These are phyloP conservation scores for Pachyrhynchus sulphureomaculatus DNA, from an alignment of 1,140 invertebrate genomes.

Conservation along the genomic window DNA sequence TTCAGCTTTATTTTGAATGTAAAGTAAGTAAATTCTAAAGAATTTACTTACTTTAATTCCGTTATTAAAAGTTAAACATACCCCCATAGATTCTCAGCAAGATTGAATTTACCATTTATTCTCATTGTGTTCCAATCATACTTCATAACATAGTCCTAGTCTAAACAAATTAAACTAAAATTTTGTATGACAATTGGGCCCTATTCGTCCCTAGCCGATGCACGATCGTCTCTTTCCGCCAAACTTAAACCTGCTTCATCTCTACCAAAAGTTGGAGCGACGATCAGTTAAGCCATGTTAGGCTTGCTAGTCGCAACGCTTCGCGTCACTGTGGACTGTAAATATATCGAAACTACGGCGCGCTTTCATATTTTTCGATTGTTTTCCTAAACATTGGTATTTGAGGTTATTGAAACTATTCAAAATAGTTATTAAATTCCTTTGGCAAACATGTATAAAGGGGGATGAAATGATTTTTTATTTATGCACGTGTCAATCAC, in stretches of 20 bases:
- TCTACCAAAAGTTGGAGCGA: slow-evolving; percentile 21
- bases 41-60: no score
- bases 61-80: no score
- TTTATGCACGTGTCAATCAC: neutral
- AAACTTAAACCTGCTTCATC: slow-evolving; percentile 33
- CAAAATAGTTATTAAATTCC: neutral
- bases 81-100: no score
- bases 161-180: no score
- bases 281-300: slow-evolving; percentile 33
- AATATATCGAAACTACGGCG: slow-evolving; percentile 4
- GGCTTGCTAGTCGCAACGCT: neutral
- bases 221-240: slow-evolving; percentile 20
- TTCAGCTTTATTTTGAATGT: no score
- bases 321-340: slow-evolving; percentile 1
- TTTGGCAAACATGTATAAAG: slow-evolving; percentile 18
- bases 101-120: no score
- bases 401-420: slow-evolving; percentile 3
- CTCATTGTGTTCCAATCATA: no score
- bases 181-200: neutral
- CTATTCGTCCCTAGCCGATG: slow-evolving; percentile 19
- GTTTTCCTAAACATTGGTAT: neutral
- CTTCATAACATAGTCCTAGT: no score
- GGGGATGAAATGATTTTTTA: slow-evolving; percentile 15
- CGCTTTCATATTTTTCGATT: neutral
- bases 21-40: no score